Percentiles rank a stretch among this genome's conserved stretches.
Evolutionary conservation across 2,888 invertebrate species (phyloP).

Genomic region (Trissolcus brochymenae): DNA sequence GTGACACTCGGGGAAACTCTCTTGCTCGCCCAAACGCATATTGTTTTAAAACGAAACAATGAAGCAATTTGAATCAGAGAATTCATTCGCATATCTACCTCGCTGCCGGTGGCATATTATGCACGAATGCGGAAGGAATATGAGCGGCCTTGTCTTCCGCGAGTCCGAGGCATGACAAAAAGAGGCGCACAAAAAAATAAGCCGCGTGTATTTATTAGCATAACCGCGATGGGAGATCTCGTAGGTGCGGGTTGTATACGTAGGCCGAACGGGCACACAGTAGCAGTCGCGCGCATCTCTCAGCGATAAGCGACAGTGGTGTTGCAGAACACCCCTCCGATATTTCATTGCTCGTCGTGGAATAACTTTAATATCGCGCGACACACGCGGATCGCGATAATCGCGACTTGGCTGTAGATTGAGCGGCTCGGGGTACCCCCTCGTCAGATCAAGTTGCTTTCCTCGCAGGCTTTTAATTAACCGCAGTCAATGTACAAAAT

Average conservation of each 20-base stretch:
- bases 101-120: constrained; percentile 11
- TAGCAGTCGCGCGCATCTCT: constrained; percentile 38
- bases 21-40: constrained; percentile 16
- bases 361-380: constrained; percentile 47
- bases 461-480: constrained; percentile 37
- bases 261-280: not conserved
- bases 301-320: constrained; percentile 50
- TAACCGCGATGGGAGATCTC: constrained; percentile 52
- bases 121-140: constrained; percentile 44
- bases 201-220: constrained; percentile 53
- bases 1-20: constrained; percentile 21
- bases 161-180: not conserved
- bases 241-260: constrained; percentile 37
- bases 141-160: constrained; percentile 48
- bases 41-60: constrained; percentile 29
- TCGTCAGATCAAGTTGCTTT: constrained; percentile 34
- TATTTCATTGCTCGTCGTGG: constrained; percentile 39
- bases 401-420: constrained; percentile 25
- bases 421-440: constrained; percentile 31
- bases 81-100: constrained; percentile 17
- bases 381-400: constrained; percentile 37
- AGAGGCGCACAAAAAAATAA: constrained; percentile 9
- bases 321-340: constrained; percentile 39
- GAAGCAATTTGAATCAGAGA: constrained; percentile 21
- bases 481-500: constrained; percentile 7